Evolutionary conservation across 2,113 vertebrate species (phyloP).

Genomic region (Oenanthe oenanthe): DNA sequence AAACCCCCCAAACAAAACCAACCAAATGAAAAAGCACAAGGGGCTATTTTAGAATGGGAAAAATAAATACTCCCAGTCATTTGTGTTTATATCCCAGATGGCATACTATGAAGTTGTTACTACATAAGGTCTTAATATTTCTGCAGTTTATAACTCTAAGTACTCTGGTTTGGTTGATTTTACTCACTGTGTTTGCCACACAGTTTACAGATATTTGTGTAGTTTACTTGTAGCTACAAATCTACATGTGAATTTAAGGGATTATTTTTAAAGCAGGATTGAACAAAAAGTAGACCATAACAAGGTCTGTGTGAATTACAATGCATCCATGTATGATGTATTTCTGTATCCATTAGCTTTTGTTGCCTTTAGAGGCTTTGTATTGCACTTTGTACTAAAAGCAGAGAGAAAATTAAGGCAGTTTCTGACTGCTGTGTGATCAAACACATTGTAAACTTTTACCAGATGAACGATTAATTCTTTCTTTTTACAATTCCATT

Average conservation of each 20-base stretch:
- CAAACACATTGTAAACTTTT: not conserved
- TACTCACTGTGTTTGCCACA: constrained; percentile 21
- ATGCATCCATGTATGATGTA: not conserved
- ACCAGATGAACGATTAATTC: not conserved
- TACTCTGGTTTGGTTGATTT: constrained; percentile 47
- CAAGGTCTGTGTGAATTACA: not conserved
- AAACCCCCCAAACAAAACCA: not conserved
- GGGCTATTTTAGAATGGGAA: not conserved
- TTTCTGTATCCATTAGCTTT: constrained; percentile 15
- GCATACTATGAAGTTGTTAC: constrained; percentile 44
- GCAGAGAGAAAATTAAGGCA: not conserved
- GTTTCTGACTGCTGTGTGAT: not conserved
- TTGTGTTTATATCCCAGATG: constrained; percentile 46
- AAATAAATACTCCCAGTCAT: not conserved
- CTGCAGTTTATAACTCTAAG: constrained; percentile 56
- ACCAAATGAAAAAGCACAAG: not conserved
- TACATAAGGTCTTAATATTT: constrained; percentile 62
- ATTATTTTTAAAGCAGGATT: constrained; percentile 1
- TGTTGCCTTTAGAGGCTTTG: constrained; percentile 5
- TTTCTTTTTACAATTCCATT: not conserved
- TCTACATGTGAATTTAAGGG: constrained; percentile 8
- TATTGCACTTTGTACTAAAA: not conserved
- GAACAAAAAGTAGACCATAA: constrained; percentile 1
- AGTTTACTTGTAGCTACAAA: constrained; percentile 37
- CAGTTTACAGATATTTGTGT: constrained; percentile 23